These are phyloP conservation scores for Globia sparganii DNA, from an alignment of 2,888 invertebrate genomes.

Conservation along the genomic window DNA sequence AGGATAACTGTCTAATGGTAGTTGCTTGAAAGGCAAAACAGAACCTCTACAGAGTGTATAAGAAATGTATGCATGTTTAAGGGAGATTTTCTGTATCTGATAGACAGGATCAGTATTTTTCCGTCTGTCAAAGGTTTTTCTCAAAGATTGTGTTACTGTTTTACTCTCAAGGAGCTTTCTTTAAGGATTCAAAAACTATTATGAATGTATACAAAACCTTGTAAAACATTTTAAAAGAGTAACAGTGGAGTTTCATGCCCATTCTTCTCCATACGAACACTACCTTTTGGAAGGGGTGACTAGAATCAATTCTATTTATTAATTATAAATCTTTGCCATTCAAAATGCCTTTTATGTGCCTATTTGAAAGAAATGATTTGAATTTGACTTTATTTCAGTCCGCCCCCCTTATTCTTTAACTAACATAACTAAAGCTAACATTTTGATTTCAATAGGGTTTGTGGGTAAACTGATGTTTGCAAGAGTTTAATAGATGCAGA, in stretches of 20 bases:
- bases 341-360: too few relatives aligned
- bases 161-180: neutral
- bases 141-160: neutral
- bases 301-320: too few relatives aligned
- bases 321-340: too few relatives aligned
- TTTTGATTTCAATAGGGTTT: neutral
- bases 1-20: neutral
- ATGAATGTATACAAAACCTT: too few relatives aligned
- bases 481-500: neutral
- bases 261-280: too few relatives aligned
- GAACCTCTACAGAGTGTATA: neutral
- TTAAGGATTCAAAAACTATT: too few relatives aligned
- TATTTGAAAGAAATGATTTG: too few relatives aligned
- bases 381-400: too few relatives aligned
- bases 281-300: too few relatives aligned
- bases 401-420: neutral
- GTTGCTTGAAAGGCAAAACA: neutral
- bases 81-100: neutral
- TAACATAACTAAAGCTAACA: neutral
- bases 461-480: neutral
- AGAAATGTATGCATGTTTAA: neutral
- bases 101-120: neutral
- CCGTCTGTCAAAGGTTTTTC: neutral
- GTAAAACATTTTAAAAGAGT: too few relatives aligned
- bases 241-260: too few relatives aligned